Percentiles rank a stretch among this genome's conserved stretches.
Evolutionary conservation across 2,113 vertebrate species (phyloP).

Genomic region (Osmerus mordax): DNA sequence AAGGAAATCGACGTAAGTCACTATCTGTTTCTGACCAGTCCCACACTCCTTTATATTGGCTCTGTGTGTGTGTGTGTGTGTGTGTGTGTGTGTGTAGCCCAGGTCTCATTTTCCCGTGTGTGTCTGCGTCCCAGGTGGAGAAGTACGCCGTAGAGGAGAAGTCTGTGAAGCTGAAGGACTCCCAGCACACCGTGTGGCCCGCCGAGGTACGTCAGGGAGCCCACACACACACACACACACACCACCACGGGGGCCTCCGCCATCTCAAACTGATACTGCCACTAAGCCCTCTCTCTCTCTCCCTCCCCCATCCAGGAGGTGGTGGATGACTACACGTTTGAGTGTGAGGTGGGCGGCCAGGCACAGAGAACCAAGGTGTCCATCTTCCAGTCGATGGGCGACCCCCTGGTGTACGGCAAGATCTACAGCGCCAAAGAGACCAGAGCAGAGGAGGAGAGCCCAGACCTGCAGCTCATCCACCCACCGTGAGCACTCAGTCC

Average conservation of each 20-base stretch:
- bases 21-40: neutral
- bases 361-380: conserved; percentile 91
- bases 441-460: conserved; percentile 79
- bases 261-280: no score
- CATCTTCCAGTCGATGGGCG: conserved; percentile 90
- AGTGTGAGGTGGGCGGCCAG: conserved; percentile 90
- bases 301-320: conserved; percentile 75
- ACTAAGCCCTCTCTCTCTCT: no score
- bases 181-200: conserved; percentile 91
- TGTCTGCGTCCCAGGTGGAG: conserved; percentile 80
- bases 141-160: conserved; percentile 96
- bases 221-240: neutral
- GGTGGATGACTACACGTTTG: conserved; percentile 94
- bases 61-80: neutral
- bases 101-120: neutral
- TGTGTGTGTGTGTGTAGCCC: neutral
- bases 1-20: conserved; percentile 95
- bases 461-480: conserved; percentile 78
- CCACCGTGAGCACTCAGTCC: conserved; percentile 80
- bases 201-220: conserved; percentile 79
- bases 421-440: conserved; percentile 86
- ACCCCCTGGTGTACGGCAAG: conserved; percentile 94
- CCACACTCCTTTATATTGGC: neutral
- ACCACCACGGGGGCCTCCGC: no score
- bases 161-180: conserved; percentile 87